These are phyloP conservation scores for Platycheirus rosarum DNA, from an alignment of 2,888 invertebrate species.

Conservation along the genomic window DNA sequence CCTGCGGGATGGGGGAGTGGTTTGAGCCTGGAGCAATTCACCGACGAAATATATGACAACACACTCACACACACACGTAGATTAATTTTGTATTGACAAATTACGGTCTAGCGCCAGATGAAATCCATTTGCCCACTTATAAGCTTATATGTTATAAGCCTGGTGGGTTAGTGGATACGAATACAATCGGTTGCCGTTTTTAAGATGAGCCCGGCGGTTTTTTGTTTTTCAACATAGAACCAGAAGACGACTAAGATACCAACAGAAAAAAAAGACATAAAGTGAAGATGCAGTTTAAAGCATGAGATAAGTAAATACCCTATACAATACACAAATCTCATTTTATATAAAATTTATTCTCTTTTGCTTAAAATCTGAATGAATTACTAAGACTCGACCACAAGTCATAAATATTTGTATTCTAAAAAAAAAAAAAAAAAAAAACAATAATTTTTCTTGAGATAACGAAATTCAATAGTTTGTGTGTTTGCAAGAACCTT, in stretches of 20 bases:
- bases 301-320: too few species aligned
- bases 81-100: slow-evolving; percentile 62
- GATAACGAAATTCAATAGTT: too few species aligned
- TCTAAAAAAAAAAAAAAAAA: too few species aligned
- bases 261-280: too few species aligned
- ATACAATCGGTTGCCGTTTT: slow-evolving; percentile 29
- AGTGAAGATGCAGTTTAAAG: too few species aligned
- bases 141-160: slow-evolving; percentile 12
- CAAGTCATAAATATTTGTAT: too few species aligned
- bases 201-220: slow-evolving; percentile 26
- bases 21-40: slow-evolving; percentile 9
- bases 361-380: too few species aligned
- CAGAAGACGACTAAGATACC: too few species aligned
- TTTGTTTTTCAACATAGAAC: slow-evolving; percentile 10
- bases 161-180: slow-evolving; percentile 8
- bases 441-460: too few species aligned
- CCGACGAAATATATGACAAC: neutral
- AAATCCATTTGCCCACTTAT: slow-evolving; percentile 33
- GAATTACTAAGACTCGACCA: too few species aligned
- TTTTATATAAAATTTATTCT: too few species aligned
- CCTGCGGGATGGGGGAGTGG: slow-evolving; percentile 4
- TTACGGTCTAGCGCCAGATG: slow-evolving; percentile 63
- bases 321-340: too few species aligned
- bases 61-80: slow-evolving; percentile 9
- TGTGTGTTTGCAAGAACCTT: neutral